phyloP scores from a whole-genome alignment of 2,888 invertebrate genomes.

The Nomada flava region DNA sequence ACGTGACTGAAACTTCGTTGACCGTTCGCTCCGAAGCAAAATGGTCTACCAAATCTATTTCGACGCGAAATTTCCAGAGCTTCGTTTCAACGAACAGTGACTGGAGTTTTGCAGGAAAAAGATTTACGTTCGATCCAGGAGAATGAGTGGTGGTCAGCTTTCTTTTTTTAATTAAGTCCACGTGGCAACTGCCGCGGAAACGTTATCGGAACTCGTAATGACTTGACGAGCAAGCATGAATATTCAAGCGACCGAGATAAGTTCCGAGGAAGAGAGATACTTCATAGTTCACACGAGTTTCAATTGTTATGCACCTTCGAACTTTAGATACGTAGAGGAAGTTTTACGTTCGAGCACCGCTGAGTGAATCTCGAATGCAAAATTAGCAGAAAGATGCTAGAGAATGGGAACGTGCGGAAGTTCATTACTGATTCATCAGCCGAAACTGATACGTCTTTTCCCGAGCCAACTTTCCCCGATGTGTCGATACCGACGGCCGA shows the following conservation, averaged over 20 bases:
- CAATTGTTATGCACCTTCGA: constrained; percentile 63
- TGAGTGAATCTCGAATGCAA: constrained; percentile 38
- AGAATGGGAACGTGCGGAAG: constrained; percentile 16
- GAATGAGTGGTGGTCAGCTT: background rate
- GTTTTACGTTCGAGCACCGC: constrained; percentile 15
- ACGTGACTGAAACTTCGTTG: constrained; percentile 24
- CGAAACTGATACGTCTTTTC: constrained; percentile 25
- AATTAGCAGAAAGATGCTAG: constrained; percentile 39
- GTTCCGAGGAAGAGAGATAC: constrained; percentile 37
- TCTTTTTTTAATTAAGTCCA: constrained; percentile 33
- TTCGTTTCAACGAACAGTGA: background rate
- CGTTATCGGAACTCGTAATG: constrained; percentile 39
- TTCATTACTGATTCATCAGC: constrained; percentile 49
- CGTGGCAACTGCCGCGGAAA: constrained; percentile 32
- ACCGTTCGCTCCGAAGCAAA: background rate
- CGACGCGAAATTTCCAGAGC: background rate
- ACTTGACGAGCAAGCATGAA: constrained; percentile 53
- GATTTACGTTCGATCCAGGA: too few species aligned
- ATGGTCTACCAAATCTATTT: background rate
- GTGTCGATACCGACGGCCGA: background rate
- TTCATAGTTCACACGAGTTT: constrained; percentile 56
- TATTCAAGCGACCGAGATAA: constrained; percentile 55
- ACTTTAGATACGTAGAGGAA: constrained; percentile 13
- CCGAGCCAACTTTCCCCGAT: constrained; percentile 12
- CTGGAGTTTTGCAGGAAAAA: too few species aligned